A percentile compares a stretch with the other conserved stretches of the same genome.
Evolutionary conservation across 2,797 vertebrate species (phyloP).

Genomic region (Tiaroga cobitis): DNA sequence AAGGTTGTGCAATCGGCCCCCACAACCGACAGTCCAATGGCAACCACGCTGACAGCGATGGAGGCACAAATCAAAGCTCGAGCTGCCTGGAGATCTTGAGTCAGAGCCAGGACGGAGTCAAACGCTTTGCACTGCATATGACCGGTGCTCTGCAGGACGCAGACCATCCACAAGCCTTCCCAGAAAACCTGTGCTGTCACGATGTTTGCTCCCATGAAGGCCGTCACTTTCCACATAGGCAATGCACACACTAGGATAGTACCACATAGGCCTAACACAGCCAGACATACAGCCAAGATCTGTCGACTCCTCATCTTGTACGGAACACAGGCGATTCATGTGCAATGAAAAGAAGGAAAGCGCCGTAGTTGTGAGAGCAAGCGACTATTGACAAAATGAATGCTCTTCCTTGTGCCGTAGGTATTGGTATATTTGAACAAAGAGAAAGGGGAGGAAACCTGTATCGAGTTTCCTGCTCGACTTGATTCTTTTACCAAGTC

Average conservation of each 20-base stretch:
- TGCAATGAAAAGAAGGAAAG: neutral
- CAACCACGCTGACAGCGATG: slow-evolving; percentile 70
- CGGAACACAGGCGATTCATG: neutral
- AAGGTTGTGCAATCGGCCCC: slow-evolving; percentile 76
- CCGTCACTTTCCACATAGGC: slow-evolving; percentile 79
- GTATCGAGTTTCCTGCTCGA: slow-evolving; percentile 70
- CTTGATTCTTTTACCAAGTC: slow-evolving; percentile 68
- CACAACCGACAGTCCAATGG: slow-evolving; percentile 72
- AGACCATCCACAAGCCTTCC: slow-evolving; percentile 83
- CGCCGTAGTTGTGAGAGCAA: neutral
- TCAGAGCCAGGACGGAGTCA: slow-evolving; percentile 76
- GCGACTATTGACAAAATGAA: slow-evolving; percentile 4
- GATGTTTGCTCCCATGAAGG: slow-evolving; percentile 77
- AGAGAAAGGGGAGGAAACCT: slow-evolving; percentile 63
- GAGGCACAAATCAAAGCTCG: slow-evolving; percentile 75
- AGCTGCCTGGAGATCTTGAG: slow-evolving; percentile 73
- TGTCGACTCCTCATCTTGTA: slow-evolving; percentile 70
- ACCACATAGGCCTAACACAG: slow-evolving; percentile 75
- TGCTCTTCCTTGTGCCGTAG: slow-evolving; percentile 32
- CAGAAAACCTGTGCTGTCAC: slow-evolving; percentile 77
- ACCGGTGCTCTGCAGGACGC: slow-evolving; percentile 80
- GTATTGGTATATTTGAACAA: slow-evolving; percentile 52
- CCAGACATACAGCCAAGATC: slow-evolving; percentile 71
- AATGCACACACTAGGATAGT: slow-evolving; percentile 75
- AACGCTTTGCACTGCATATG: slow-evolving; percentile 76